Conservation (phyloP, 2,113 vertebrate species). For the Lagopus muta region DNA sequence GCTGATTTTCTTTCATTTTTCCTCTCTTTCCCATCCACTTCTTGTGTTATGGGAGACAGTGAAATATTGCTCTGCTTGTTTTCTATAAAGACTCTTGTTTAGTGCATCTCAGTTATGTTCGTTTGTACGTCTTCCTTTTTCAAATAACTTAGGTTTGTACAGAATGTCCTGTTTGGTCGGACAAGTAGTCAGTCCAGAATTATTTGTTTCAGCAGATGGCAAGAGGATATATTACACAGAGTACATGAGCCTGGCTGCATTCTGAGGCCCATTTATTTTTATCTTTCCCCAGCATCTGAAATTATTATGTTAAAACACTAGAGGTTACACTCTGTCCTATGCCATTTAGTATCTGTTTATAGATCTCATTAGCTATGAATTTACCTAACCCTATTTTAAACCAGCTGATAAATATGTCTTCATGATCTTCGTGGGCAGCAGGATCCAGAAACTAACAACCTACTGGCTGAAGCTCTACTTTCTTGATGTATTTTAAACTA, state of each 20-base stretch:
- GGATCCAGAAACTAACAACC: neutral
- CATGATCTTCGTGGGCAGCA: neutral
- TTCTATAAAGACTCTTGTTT: neutral
- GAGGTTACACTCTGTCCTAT: neutral
- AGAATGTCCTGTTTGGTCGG: neutral
- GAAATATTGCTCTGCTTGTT: slow-evolving; percentile 11
- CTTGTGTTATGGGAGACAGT: neutral
- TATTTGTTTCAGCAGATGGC: neutral
- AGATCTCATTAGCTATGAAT: neutral
- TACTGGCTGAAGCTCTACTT: neutral
- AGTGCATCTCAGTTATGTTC: neutral
- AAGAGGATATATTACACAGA: neutral
- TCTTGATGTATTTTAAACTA: neutral
- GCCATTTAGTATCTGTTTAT: neutral
- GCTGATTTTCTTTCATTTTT: neutral
- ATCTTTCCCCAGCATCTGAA: neutral
- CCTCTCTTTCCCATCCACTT: neutral
- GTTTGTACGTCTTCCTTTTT: neutral
- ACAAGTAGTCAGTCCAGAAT: neutral
- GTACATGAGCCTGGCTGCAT: neutral
- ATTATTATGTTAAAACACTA: neutral
- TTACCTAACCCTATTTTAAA: neutral
- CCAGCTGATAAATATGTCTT: neutral
- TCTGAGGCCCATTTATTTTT: neutral
- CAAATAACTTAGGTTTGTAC: neutral